Percentiles rank a stretch among this genome's conserved stretches.
Conservation (phyloP, 2,113 vertebrate species). For the Eolophus roseicapilla region DNA sequence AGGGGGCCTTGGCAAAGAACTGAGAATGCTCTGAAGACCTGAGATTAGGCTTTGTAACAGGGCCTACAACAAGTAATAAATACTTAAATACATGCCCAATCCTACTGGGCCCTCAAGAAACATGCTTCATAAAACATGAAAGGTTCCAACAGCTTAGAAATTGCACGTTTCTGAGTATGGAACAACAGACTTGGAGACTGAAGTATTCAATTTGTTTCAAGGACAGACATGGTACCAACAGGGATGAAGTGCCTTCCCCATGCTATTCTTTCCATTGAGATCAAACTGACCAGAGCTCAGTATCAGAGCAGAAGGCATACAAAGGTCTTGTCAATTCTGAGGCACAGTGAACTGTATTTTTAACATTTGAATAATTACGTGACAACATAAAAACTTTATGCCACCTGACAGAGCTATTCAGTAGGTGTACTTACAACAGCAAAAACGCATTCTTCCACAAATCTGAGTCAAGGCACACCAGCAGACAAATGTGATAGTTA, state of each 20-base stretch:
- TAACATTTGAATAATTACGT: neutral
- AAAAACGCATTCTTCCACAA: neutral
- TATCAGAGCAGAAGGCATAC: neutral
- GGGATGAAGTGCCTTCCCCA: neutral
- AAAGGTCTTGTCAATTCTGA: neutral
- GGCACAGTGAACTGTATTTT: neutral
- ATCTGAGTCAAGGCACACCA: neutral
- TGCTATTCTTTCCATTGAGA: neutral
- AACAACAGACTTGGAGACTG: neutral
- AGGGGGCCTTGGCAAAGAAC: neutral
- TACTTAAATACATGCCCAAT: neutral
- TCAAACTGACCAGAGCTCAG: neutral
- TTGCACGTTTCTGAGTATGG: neutral
- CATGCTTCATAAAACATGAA: neutral
- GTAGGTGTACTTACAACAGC: neutral
- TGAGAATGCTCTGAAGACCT: neutral
- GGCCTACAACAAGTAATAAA: neutral
- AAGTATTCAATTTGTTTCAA: neutral
- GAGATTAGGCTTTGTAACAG: neutral
- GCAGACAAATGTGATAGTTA: neutral
- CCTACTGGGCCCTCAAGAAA: neutral
- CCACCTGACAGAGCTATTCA: neutral
- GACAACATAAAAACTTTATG: neutral
- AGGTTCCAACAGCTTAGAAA: neutral
- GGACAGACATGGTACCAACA: neutral